phyloP scores from a whole-genome alignment of 2,113 vertebrate genomes.

The Epinephelus fuscoguttatus region DNA sequence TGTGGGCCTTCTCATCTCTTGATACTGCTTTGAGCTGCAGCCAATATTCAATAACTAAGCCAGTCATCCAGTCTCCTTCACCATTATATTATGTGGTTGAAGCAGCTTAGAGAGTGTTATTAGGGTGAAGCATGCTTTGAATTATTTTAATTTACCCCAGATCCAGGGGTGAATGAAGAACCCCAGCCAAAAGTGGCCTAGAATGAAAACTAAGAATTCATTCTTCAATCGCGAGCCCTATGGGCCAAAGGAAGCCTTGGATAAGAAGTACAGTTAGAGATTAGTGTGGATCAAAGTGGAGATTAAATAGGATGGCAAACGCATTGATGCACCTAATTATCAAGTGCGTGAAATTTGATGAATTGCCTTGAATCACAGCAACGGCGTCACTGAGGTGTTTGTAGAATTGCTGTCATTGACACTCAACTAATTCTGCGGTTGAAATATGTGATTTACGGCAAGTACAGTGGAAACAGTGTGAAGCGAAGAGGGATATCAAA shows the following conservation, averaged over 20 bases:
- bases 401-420: slow-evolving; percentile 23
- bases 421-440: slow-evolving; percentile 8
- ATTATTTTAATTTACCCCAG: slow-evolving; percentile 54
- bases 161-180: slow-evolving; percentile 33
- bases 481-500: slow-evolving; percentile 30
- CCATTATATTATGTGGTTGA: slow-evolving; percentile 24
- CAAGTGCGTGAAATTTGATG: slow-evolving; percentile 59
- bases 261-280: slow-evolving; percentile 68
- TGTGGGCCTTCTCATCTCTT: slow-evolving; percentile 34
- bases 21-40: slow-evolving; percentile 40
- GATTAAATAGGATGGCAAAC: slow-evolving; percentile 72
- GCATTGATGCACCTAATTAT: slow-evolving; percentile 70
- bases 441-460: slow-evolving; percentile 4
- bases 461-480: background rate
- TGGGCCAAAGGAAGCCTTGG: slow-evolving; percentile 58
- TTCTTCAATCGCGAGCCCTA: slow-evolving; percentile 39
- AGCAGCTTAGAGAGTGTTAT: slow-evolving; percentile 42
- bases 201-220: slow-evolving; percentile 47
- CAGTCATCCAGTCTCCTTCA: slow-evolving; percentile 44
- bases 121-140: slow-evolving; percentile 43
- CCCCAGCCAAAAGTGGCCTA: slow-evolving; percentile 25
- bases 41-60: slow-evolving; percentile 39
- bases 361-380: slow-evolving; percentile 46
- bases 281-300: slow-evolving; percentile 76
- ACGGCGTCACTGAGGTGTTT: slow-evolving; percentile 21